phyloP scores from a whole-genome alignment of 2,113 vertebrate species.

The Pseudorasbora parva region DNA sequence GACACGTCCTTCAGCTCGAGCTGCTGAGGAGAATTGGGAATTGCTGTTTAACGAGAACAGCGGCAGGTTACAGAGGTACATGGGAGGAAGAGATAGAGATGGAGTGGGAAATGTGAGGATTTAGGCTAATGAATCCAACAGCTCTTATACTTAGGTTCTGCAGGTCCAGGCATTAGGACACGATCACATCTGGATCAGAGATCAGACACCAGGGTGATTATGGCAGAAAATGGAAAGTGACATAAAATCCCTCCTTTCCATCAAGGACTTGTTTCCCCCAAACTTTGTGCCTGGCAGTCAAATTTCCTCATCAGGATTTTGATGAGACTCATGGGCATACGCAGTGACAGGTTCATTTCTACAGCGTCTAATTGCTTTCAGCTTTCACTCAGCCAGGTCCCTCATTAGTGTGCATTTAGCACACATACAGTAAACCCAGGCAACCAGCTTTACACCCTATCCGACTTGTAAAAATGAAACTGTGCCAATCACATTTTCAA shows the following conservation, averaged over 20 bases:
- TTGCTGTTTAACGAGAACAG: background rate
- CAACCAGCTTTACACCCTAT: constrained; percentile 47
- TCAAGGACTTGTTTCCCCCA: constrained; percentile 63
- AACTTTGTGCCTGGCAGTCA: constrained; percentile 75
- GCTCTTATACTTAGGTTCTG: constrained; percentile 8
- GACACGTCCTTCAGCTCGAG: constrained; percentile 59
- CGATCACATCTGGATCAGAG: constrained; percentile 17
- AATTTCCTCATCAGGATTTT: constrained; percentile 71
- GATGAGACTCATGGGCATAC: constrained; percentile 73
- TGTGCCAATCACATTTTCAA: constrained; percentile 21
- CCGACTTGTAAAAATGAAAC: constrained; percentile 38
- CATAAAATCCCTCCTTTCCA: constrained; percentile 43
- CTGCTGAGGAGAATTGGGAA: constrained; percentile 47
- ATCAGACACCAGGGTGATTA: constrained; percentile 11
- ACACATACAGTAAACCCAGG: constrained; percentile 55
- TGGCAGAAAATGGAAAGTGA: constrained; percentile 36
- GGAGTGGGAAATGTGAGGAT: background rate
- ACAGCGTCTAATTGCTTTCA: constrained; percentile 76
- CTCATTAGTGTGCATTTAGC: constrained; percentile 58
- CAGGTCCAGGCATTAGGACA: background rate
- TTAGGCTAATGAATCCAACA: constrained; percentile 33
- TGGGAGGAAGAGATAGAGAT: background rate
- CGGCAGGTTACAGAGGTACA: background rate
- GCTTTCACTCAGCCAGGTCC: constrained; percentile 53
- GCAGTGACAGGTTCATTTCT: constrained; percentile 77